These are phyloP conservation scores for Epistrophella euchroma DNA, from an alignment of 2,888 invertebrate species.

Conservation along the genomic window DNA sequence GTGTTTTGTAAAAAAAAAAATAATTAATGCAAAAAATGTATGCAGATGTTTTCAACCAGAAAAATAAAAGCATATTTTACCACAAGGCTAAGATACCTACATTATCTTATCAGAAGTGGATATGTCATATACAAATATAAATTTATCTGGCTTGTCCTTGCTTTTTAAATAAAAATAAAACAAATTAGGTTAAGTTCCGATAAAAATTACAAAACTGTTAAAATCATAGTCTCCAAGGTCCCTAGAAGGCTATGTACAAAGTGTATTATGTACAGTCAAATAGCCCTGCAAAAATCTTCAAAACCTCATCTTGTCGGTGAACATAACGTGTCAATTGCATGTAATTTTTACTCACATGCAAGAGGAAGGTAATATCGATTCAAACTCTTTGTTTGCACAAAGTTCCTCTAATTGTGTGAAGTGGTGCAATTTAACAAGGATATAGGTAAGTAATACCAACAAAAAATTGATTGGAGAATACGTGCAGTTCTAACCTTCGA, in stretches of 20 bases:
- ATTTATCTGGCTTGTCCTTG: not conserved
- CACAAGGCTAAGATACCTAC: no score
- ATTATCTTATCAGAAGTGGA: no score
- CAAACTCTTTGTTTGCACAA: not conserved
- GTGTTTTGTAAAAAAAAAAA: no score
- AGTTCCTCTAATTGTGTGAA: not conserved
- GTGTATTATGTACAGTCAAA: not conserved
- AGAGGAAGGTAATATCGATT: conserved; percentile 18
- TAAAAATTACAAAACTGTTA: not conserved
- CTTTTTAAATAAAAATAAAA: not conserved
- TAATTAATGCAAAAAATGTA: no score
- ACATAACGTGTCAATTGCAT: conserved; percentile 14
- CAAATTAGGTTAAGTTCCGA: conserved; percentile 8
- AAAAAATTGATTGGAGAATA: not conserved
- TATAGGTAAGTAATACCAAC: not conserved
- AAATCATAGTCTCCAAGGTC: not conserved
- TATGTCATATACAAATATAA: no score
- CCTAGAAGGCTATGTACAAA: not conserved
- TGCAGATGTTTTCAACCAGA: no score
- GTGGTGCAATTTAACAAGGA: not conserved
- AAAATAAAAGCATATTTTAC: no score
- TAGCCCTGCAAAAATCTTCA: not conserved
- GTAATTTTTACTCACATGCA: not conserved
- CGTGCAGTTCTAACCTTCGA: not conserved
- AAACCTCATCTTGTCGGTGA: not conserved